Evolutionary conservation across 2,888 invertebrate genomes (phyloP).

Genomic region (Chironomus riparius): DNA sequence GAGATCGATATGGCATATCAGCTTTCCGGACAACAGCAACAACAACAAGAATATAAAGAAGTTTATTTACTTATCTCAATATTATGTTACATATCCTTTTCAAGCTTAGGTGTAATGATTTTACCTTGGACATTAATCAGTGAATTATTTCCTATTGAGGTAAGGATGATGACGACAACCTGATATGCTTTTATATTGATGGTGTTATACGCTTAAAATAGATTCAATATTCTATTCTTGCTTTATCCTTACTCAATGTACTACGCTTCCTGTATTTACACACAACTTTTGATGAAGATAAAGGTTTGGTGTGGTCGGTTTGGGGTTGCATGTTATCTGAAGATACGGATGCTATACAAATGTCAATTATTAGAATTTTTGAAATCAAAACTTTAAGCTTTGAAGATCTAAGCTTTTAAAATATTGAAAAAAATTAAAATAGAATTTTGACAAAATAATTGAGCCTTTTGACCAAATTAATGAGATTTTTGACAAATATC

Average conservation of each 20-base stretch:
- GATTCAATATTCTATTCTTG: conserved; percentile 42
- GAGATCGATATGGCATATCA: conserved; percentile 20
- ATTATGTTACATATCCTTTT: conserved; percentile 46
- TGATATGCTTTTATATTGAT: not conserved
- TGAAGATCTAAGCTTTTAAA: too few relatives aligned
- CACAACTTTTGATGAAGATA: too few relatives aligned
- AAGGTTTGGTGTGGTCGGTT: too few relatives aligned
- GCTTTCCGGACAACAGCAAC: not conserved
- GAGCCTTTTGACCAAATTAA: too few relatives aligned
- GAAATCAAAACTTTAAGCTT: too few relatives aligned
- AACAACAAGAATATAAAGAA: conserved; percentile 29
- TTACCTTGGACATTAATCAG: conserved; percentile 52
- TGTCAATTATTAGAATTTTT: too few relatives aligned
- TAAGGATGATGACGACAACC: not conserved
- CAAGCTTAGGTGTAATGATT: conserved; percentile 47
- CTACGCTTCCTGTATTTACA: too few relatives aligned
- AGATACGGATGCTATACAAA: too few relatives aligned
- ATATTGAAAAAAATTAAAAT: too few relatives aligned
- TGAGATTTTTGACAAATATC: too few relatives aligned
- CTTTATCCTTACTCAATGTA: conserved; percentile 34
- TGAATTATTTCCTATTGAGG: conserved; percentile 31
- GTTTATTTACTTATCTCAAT: conserved; percentile 44
- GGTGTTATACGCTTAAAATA: not conserved
- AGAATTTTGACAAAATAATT: too few relatives aligned
- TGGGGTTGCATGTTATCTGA: too few relatives aligned